Conservation (phyloP, 2,797 vertebrate genomes). For the Tolypeutes matacus region DNA sequence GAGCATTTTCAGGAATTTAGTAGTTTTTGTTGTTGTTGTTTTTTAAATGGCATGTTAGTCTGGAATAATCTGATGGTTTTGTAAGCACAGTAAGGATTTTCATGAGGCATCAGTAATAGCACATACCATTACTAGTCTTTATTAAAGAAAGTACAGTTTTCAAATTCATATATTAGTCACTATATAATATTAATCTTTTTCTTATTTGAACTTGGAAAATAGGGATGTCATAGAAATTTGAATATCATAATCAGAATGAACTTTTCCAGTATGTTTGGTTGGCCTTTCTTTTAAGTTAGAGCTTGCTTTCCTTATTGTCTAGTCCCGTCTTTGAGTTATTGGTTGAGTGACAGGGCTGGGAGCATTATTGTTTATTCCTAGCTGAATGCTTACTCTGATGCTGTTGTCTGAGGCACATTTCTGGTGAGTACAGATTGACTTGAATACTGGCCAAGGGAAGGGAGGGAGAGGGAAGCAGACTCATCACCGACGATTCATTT, state of each 20-base stretch:
- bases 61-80: constrained; percentile 52
- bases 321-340: constrained; percentile 21
- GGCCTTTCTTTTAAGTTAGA: constrained; percentile 57
- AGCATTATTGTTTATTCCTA: not conserved
- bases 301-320: constrained; percentile 20
- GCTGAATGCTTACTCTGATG: not conserved
- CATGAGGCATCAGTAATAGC: not conserved
- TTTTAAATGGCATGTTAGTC: not conserved
- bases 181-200: not conserved
- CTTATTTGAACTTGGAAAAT: not conserved
- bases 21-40: constrained; percentile 43
- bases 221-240: constrained; percentile 38
- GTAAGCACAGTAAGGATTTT: constrained; percentile 50
- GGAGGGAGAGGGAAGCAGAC: not conserved
- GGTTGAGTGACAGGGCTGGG: not conserved
- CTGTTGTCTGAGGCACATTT: constrained; percentile 50
- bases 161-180: constrained; percentile 21
- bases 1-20: constrained; percentile 21
- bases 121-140: constrained; percentile 3
- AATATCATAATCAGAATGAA: constrained; percentile 42
- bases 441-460: constrained; percentile 35
- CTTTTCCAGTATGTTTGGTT: constrained; percentile 32
- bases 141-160: constrained; percentile 44
- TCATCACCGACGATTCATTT: constrained; percentile 35
- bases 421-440: constrained; percentile 37